These are phyloP conservation scores for Malurus cyaneus DNA, from an alignment of 2,113 vertebrate species.

Conservation along the genomic window DNA sequence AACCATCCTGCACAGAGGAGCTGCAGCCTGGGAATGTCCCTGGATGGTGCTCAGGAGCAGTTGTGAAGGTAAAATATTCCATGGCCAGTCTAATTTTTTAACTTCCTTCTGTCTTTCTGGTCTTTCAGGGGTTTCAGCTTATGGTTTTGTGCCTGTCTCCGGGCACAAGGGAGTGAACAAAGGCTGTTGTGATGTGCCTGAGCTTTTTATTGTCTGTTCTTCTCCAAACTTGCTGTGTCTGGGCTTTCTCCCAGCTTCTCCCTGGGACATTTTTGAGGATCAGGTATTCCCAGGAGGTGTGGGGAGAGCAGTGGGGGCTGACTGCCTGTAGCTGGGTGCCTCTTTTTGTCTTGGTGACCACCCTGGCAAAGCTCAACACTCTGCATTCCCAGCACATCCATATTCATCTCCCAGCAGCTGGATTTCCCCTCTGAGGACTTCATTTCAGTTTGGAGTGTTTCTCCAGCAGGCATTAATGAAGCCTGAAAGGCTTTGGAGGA, in stretches of 20 bases:
- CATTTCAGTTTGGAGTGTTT: not conserved
- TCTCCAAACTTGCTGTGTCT: not conserved
- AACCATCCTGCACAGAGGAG: not conserved
- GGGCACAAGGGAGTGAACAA: not conserved
- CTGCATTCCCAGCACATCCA: not conserved
- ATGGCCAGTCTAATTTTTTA: not conserved
- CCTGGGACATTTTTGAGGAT: not conserved
- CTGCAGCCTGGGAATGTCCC: not conserved
- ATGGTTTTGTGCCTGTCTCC: not conserved
- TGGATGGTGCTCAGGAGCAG: rapidly evolving
- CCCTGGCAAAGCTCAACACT: rapidly evolving
- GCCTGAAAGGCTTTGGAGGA: constrained; percentile 13
- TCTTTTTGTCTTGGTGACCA: not conserved
- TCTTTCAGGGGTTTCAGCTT: not conserved
- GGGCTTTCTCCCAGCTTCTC: not conserved
- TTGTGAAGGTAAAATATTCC: not conserved
- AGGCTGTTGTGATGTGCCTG: not conserved
- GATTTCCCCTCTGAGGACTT: not conserved
- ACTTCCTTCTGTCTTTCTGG: not conserved
- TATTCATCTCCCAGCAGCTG: not conserved
- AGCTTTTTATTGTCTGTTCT: not conserved
- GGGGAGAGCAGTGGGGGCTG: not conserved
- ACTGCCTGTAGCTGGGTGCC: not conserved
- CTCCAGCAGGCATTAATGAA: constrained; percentile 24
- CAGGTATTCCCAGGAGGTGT: not conserved